Percentiles rank a stretch among this genome's conserved stretches.
Evolutionary conservation across 2,113 vertebrate species (phyloP).

Genomic region (Procavia capensis): DNA sequence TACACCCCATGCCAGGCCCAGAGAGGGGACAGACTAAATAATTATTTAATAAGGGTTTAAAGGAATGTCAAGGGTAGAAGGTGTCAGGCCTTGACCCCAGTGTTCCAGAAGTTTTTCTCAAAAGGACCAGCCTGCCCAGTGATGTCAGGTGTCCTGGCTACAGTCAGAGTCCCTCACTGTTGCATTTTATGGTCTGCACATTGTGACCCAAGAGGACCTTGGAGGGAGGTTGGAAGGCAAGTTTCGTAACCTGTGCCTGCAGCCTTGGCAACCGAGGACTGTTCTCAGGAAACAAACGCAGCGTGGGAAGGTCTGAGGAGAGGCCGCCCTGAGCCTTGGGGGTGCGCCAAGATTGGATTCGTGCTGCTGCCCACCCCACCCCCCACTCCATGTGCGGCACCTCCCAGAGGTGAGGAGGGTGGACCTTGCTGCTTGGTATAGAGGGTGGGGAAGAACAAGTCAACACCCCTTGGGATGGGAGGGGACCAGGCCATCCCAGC

Average conservation of each 20-base stretch:
- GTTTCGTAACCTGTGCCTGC: background rate
- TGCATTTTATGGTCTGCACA: background rate
- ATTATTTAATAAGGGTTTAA: background rate
- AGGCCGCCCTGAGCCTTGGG: background rate
- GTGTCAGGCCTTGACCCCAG: background rate
- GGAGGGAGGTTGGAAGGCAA: background rate
- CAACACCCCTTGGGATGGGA: background rate
- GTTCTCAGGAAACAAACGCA: background rate
- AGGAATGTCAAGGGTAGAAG: accelerated
- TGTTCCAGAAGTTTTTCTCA: background rate
- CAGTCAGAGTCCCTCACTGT: background rate
- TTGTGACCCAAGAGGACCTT: background rate
- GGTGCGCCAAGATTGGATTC: background rate
- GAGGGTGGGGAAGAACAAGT: background rate
- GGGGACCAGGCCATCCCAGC: background rate
- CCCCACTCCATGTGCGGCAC: background rate
- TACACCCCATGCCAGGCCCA: background rate
- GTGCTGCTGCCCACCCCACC: background rate
- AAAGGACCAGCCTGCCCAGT: background rate
- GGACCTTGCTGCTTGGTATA: slow-evolving; percentile 63
- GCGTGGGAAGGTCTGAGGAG: background rate
- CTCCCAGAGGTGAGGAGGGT: background rate
- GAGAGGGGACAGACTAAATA: background rate
- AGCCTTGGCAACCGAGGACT: slow-evolving; percentile 38
- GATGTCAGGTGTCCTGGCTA: background rate